Evolutionary conservation across 2,888 invertebrate genomes (phyloP).

Genomic region (Aricia artaxerxes): DNA sequence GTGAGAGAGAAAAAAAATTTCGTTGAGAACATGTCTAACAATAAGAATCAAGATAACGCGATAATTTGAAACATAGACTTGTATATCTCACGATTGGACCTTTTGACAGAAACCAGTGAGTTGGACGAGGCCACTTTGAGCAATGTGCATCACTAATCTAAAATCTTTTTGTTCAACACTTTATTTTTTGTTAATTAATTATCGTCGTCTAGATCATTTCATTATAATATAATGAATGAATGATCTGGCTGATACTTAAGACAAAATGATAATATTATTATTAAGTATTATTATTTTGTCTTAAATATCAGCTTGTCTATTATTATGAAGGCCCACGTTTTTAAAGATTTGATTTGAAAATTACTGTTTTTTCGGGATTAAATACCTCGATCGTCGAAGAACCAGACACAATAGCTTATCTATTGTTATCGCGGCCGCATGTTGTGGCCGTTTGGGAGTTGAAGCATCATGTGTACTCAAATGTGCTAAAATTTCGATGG

Average conservation of each 20-base stretch:
- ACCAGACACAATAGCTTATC: no score
- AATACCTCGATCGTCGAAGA: no score
- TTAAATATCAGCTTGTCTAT: neutral
- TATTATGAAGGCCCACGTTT: neutral
- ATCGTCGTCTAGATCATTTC: neutral
- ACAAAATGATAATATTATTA: no score
- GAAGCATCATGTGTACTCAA: no score
- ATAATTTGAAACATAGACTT: conserved; percentile 43
- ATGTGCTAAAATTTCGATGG: no score
- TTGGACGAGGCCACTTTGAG: conserved; percentile 27
- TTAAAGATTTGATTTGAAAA: no score
- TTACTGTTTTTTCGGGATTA: no score
- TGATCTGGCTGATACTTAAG: no score
- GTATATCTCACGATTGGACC: conserved; percentile 26
- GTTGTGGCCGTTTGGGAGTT: no score
- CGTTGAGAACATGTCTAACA: conserved; percentile 60
- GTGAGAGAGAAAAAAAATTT: conserved; percentile 59
- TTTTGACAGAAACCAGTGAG: conserved; percentile 27
- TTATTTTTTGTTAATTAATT: neutral
- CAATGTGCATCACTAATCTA: conserved; percentile 20
- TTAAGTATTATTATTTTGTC: neutral
- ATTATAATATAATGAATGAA: neutral
- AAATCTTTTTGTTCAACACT: neutral
- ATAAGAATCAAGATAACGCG: conserved; percentile 62
- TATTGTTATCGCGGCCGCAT: no score